Evolutionary conservation across 2,888 invertebrate species (phyloP).

Genomic region (Rhorus exstirpatorius): DNA sequence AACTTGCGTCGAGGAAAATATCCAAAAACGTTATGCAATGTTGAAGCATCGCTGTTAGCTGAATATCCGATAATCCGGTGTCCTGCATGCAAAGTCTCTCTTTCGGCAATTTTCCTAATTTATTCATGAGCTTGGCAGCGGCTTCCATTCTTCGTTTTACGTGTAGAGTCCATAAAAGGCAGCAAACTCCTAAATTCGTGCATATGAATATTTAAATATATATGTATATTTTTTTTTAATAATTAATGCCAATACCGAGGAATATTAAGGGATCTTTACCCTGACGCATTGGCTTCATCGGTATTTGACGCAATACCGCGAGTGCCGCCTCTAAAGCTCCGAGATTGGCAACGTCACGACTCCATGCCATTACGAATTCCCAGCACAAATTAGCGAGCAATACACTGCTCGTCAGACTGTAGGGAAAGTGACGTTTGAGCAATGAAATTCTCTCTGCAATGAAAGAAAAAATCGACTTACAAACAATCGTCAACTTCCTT

Average conservation of each 20-base stretch:
- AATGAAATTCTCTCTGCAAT: conserved; percentile 83
- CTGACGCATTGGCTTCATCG: conserved; percentile 89
- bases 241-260: not conserved
- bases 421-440: conserved; percentile 93
- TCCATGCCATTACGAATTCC: conserved; percentile 96
- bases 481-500: not conserved
- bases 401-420: conserved; percentile 93
- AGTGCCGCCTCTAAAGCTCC: conserved; percentile 91
- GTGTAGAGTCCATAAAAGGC: conserved; percentile 96
- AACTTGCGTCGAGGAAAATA: conserved; percentile 88
- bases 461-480: not conserved
- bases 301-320: conserved; percentile 89
- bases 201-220: conserved; percentile 8
- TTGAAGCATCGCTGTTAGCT: conserved; percentile 85
- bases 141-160: conserved; percentile 93
- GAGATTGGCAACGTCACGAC: conserved; percentile 90
- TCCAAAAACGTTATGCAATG: conserved; percentile 87
- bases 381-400: conserved; percentile 95
- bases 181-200: conserved; percentile 89
- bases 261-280: conserved; percentile 83
- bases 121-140: conserved; percentile 92
- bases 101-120: conserved; percentile 94
- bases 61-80: conserved; percentile 90
- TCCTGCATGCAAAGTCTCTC: conserved; percentile 94
- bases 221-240: not conserved